Conservation (phyloP, 1,140 invertebrate genomes). For the Microplitis demolitor region DNA sequence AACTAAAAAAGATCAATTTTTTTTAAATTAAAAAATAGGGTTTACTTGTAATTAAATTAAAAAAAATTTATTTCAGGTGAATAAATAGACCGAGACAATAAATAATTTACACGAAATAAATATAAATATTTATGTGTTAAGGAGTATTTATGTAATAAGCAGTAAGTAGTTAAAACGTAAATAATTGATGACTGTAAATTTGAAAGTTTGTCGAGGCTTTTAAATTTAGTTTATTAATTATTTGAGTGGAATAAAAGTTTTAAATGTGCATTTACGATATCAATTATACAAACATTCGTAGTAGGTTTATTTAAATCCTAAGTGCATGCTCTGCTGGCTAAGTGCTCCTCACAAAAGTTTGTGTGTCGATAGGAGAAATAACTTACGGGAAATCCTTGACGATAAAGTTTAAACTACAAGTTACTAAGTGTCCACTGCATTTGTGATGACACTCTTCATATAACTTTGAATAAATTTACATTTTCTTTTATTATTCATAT, state of each 20-base stretch:
- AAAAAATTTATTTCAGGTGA: too few relatives aligned
- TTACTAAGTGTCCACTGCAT: slow-evolving; percentile 4
- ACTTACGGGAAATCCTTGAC: background rate
- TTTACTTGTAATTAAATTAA: too few relatives aligned
- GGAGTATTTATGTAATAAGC: too few relatives aligned
- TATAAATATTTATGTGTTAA: too few relatives aligned
- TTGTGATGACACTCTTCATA: background rate
- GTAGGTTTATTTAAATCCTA: slow-evolving; percentile 55
- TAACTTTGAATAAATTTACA: background rate
- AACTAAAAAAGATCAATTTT: too few relatives aligned
- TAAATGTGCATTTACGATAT: slow-evolving; percentile 41
- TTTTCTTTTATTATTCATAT: background rate
- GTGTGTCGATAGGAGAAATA: slow-evolving; percentile 7
- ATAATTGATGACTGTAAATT: background rate
- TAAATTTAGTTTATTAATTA: background rate
- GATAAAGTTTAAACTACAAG: slow-evolving; percentile 3
- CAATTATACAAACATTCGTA: slow-evolving; percentile 50
- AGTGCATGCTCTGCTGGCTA: slow-evolving; percentile 42
- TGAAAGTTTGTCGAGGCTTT: background rate
- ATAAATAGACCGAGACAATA: too few relatives aligned
- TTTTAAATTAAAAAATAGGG: too few relatives aligned
- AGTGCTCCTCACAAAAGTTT: slow-evolving; percentile 21
- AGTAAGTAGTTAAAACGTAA: too few relatives aligned
- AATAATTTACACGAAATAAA: too few relatives aligned
- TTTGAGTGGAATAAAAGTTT: background rate